These are phyloP conservation scores for Pampus argenteus DNA, from an alignment of 2,797 vertebrate species.

Conservation along the genomic window DNA sequence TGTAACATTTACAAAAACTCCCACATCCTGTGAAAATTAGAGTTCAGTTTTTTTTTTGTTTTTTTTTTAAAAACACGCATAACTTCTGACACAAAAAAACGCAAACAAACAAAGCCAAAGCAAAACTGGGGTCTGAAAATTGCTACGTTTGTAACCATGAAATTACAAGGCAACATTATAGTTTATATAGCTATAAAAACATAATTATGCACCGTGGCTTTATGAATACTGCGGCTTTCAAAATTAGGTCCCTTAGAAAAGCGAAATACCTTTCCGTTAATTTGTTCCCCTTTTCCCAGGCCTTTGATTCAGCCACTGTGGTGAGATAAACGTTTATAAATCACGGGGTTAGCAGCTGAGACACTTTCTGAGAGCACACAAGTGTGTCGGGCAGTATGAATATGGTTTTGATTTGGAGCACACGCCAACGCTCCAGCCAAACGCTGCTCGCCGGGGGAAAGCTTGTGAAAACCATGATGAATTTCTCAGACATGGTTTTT, in stretches of 20 bases:
- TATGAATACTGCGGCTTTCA: conserved; percentile 85
- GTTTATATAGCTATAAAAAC: conserved; percentile 87
- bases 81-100: conserved; percentile 85
- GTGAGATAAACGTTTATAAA: conserved; percentile 80
- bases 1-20: conserved; percentile 62
- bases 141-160: conserved; percentile 85
- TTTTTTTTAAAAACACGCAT: conserved; percentile 70
- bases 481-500: conserved; percentile 76
- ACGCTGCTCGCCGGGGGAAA: conserved; percentile 75
- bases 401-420: conserved; percentile 73
- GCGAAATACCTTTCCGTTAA: conserved; percentile 83
- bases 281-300: conserved; percentile 73
- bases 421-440: conserved; percentile 66
- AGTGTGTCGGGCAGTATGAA: conserved; percentile 65
- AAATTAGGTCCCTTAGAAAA: conserved; percentile 84
- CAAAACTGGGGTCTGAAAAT: conserved; percentile 87
- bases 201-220: conserved; percentile 86
- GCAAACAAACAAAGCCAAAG: conserved; percentile 89
- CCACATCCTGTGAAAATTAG: conserved; percentile 81
- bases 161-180: conserved; percentile 90
- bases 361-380: conserved; percentile 67
- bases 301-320: conserved; percentile 78
- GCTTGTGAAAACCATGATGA: conserved; percentile 81
- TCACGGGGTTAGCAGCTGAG: conserved; percentile 68
- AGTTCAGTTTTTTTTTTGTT: conserved; percentile 71